Evolutionary conservation across 1,140 invertebrate genomes (phyloP).

Genomic region (Nephotettix cincticeps): DNA sequence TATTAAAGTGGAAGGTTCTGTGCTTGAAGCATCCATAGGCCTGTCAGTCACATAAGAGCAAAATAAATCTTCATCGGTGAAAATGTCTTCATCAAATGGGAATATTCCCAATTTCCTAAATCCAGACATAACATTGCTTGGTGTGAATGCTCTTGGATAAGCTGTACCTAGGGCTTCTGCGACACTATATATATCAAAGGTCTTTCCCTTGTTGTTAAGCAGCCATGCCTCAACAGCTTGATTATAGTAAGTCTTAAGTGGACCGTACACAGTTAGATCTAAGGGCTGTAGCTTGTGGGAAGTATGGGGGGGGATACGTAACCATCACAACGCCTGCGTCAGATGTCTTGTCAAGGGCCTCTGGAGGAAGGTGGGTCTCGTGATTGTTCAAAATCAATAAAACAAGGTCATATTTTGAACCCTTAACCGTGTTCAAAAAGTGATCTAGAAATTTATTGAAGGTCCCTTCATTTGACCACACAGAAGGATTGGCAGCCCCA

Average conservation of each 20-base stretch:
- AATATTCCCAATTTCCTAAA: constrained; percentile 17
- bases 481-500: constrained; percentile 23
- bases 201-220: constrained; percentile 25
- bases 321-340: constrained; percentile 40
- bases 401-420: constrained; percentile 20
- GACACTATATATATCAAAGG: background rate
- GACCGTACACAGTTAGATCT: constrained; percentile 37
- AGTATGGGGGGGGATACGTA: constrained; percentile 34
- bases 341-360: constrained; percentile 25
- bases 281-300: constrained; percentile 46
- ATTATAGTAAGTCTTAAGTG: constrained; percentile 33
- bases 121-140: background rate
- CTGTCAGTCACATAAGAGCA: no score
- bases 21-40: no score
- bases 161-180: background rate
- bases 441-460: constrained; percentile 23
- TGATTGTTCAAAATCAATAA: constrained; percentile 35
- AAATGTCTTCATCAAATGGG: constrained; percentile 22
- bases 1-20: no score
- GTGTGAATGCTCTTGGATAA: background rate
- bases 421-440: constrained; percentile 24
- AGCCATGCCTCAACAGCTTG: constrained; percentile 23
- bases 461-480: constrained; percentile 28
- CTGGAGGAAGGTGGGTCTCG: background rate
- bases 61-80: background rate